Evolutionary conservation across 2,888 invertebrate species (phyloP).

Genomic region (Dione vanillae): DNA sequence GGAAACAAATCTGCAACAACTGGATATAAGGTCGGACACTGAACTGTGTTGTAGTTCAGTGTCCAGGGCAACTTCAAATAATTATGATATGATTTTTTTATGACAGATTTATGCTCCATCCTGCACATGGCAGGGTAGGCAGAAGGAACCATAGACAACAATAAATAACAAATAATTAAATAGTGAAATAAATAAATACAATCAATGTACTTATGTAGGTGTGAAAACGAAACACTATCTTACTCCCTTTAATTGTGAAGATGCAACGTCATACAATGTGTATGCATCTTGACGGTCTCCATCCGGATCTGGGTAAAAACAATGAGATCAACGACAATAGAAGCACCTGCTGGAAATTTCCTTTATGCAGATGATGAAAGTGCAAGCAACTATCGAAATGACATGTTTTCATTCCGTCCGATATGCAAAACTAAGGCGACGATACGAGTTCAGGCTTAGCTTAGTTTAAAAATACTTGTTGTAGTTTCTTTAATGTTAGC

Average conservation of each 20-base stretch:
- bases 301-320: slow-evolving; percentile 49
- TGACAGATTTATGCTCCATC: no score
- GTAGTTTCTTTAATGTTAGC: not conserved
- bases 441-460: slow-evolving; percentile 2
- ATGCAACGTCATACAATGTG: slow-evolving; percentile 25
- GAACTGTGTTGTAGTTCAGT: no score
- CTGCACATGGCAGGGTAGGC: no score
- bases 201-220: slow-evolving; percentile 12
- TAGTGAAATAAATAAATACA: not conserved
- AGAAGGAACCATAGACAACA: no score
- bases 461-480: slow-evolving; percentile 7
- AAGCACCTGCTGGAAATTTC: slow-evolving; percentile 60
- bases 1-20: no score
- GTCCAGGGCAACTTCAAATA: no score
- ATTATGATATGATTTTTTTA: no score
- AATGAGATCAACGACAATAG: slow-evolving; percentile 60
- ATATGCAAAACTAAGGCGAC: slow-evolving; percentile 20
- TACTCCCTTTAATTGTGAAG: slow-evolving; percentile 39
- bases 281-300: slow-evolving; percentile 33
- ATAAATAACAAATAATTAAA: not conserved
- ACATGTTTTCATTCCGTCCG: slow-evolving; percentile 47
- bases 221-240: slow-evolving; percentile 34
- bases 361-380: slow-evolving; percentile 58
- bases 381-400: slow-evolving; percentile 49
- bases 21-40: no score